Base-by-base conservation (phyloP, 1,140 invertebrate genomes). In the Nasonia vitripennis region DNA sequence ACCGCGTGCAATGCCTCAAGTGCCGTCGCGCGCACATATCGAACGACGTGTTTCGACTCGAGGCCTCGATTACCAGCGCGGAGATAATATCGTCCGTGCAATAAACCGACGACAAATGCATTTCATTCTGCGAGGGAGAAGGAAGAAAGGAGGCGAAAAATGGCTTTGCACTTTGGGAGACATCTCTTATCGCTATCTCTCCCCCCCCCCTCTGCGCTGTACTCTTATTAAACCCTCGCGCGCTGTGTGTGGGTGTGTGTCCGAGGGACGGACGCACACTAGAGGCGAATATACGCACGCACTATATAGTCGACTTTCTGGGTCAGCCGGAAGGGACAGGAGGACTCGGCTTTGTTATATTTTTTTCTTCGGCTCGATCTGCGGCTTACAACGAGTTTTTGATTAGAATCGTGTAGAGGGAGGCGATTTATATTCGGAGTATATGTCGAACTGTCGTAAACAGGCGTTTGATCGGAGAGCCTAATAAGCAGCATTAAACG, bases 141-240 rank as follows among this genome's bases (percentile, higher is more conserved):
- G 55, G 17, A n/a, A 62, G 55, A 20, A n/a, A n/a, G 9, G 27
- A 70, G 71, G 34, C 75, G 71, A 82, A 82, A 81, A 82, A 82
- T 75, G 20, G 10, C 20, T 77, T 77, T 83, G 73, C 20, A 77
- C 71, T 75, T 77, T 67, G 20, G 48, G 4, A 31, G 4, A 31
- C 55, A 83, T 77, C 55, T 77, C 55, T 75, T 83, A 83, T 83
- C 51, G 68, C 68, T 31, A 31, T 34, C 68, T 34, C 68, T 11
- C 1, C 11, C 14, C 27, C 68, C 68, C n/a, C 9, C 73, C n/a
- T n/a, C n/a, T n/a, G n/a, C n/a, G n/a, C n/a, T 55, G 10, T 14
- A 6, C n/a, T 45, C 74, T 77, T 83, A 62, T 77, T 75, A 68
- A 74, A 34, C 27, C 34, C 9, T 48, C 45, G 45, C 45, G 45